Base-by-base conservation (phyloP, 2,797 vertebrate genomes). In the Protosalanx chinensis region DNA sequence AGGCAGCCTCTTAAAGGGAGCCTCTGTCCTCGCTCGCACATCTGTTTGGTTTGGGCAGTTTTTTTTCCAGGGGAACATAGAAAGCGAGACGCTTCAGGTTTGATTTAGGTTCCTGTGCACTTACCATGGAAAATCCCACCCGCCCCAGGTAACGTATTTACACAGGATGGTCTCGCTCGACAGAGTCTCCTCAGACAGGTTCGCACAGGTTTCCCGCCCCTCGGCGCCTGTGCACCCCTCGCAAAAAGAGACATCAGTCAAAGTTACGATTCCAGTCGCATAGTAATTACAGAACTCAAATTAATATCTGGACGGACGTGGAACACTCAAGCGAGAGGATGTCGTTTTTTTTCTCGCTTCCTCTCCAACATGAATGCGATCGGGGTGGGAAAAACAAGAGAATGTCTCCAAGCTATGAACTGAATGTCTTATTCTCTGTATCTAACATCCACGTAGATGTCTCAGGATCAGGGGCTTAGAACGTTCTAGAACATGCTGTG, bases 1-100 rank as follows among this genome's bases (percentile, higher is more conserved):
- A 87, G 79, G 60, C 61, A 72, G 75, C 65, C 77, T 88, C 77
- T n/a, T 46, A 90, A 90, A 89, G 84, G 80, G 74, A 71, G 81
- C 81, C 83, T 90, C 78, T 88, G 82, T 88, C 75, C 72, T 77
- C 74, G 72, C 84, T 85, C 84, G 33, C 81, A 82, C 85, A 89
- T 85, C 85, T 85, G 83, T 84, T 89, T 79, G 77, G 76, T 77
- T 88, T 89, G 86, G 83, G 37, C 67, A 2, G 51, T 74, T 83
- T 71, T 73, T 33, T 71, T 73, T 33, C 37, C 71, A 81, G 80
- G 80, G 71, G 67, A 86, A 87, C 68, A 81, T 80, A 84, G 75
- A 68, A 84, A 84, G 79, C 81, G 70, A 74, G 63, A 76, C 64
- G 30, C 79, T 80, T 83, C 80, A 70, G 68, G 73, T 80, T 83